Evolutionary conservation across 2,113 vertebrate genomes (phyloP), one percentile per base, ranked within the genome.

Genomic region (Xiphorhynchus elegans): DNA sequence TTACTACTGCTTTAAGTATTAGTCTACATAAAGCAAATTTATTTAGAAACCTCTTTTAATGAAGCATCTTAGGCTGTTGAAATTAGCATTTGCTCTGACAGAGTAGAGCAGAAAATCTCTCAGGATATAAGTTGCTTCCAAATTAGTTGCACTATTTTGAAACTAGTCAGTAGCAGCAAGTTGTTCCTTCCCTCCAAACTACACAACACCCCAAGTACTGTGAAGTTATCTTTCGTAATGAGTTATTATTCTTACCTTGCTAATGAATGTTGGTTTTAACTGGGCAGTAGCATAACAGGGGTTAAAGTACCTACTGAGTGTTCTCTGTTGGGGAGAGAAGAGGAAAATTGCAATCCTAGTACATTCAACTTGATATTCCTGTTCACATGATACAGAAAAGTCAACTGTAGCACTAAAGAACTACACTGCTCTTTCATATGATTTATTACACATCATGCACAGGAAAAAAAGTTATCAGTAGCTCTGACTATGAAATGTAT

Each of bases 231-330:
- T 66, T 81, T 19, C n/a, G 33, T 28, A 69, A 70, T 0, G 1
- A 75, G 20, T 72, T 8, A 26, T 42, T 47, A 13, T 42, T 96
- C 98, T 98, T 98, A 99, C 99, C 99, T 99, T 99, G 98, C 99
- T 99, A 97, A 99, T 99, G 68, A 99, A 98, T 0, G 99, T 99
- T 75, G 99, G 99, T 95, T 99, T 99, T 94, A 99, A 98, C 83
- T 99, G 99, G 47, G 99, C 99, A 73, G 99, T 99, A 56, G 99
- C 99, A 26, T 99, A 99, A 96, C 99, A 99, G n/a, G 99, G 99
- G 88, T 99, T 99, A 98, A 99, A 99, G 98, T 99, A 99, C 94
- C 98, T 99, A 96, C 98, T 98, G 66, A 99, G 97, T 37, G 99
- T 99, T 97, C 99, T 98, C 99, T 99, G 98, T 67, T 29, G 95